Evolutionary conservation across 2,797 vertebrate genomes (phyloP).

Genomic region (Meriones psammophilus): DNA sequence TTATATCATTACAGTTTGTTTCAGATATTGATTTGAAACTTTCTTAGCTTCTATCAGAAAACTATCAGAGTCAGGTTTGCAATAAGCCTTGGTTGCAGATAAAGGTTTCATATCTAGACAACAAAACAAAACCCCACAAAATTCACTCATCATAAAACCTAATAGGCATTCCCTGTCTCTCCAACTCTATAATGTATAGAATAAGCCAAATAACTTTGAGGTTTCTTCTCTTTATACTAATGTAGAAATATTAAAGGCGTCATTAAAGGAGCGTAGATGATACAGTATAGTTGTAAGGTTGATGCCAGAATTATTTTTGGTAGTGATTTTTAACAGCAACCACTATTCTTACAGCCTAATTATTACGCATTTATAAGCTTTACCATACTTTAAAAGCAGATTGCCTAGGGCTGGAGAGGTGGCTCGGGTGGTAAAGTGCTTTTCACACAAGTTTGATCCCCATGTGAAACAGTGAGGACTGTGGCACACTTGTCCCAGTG

Average conservation of each 20-base stretch:
- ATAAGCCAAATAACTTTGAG: background rate
- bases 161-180: background rate
- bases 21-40: background rate
- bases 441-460: background rate
- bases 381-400: constrained; percentile 56
- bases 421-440: background rate
- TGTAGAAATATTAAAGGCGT: background rate
- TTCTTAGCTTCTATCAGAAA: background rate
- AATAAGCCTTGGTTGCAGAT: background rate
- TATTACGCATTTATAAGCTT: background rate
- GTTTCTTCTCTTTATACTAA: background rate
- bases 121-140: background rate
- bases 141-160: background rate
- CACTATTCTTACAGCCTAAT: background rate
- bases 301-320: background rate
- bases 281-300: background rate
- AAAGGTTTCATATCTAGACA: background rate
- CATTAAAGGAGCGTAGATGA: background rate
- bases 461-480: background rate
- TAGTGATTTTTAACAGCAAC: background rate
- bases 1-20: background rate
- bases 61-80: background rate
- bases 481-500: background rate
- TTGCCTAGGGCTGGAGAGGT: background rate
- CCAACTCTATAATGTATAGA: background rate